A percentile compares a stretch with the other conserved stretches of the same genome.
Conservation (phyloP, 2,797 vertebrate genomes). For the Petrocephalus sullivani region DNA sequence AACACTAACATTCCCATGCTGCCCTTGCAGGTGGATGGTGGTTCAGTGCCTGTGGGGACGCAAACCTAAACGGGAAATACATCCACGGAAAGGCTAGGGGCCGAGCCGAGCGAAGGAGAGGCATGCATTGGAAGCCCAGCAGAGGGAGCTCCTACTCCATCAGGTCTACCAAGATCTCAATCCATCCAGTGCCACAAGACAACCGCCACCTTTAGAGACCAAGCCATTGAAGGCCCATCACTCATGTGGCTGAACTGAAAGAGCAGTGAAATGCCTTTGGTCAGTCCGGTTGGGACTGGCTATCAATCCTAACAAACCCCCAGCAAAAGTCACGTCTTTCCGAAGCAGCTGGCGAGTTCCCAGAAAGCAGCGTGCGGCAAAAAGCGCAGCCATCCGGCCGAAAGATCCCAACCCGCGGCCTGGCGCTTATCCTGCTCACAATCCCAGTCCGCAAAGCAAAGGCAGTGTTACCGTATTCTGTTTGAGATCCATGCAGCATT, state of each 20-base stretch:
- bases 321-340: neutral
- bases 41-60: slow-evolving; percentile 71
- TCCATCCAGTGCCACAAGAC: neutral
- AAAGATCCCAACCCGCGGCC: neutral
- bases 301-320: neutral
- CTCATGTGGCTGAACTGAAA: neutral
- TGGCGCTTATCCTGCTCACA: neutral
- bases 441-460: neutral
- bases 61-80: slow-evolving; percentile 80
- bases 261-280: neutral
- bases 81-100: slow-evolving; percentile 57
- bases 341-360: neutral
- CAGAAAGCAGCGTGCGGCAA: neutral
- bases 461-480: neutral
- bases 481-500: neutral
- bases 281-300: neutral
- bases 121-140: slow-evolving; percentile 68
- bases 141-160: slow-evolving; percentile 62
- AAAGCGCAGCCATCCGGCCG: neutral
- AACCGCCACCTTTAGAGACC: neutral
- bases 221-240: neutral
- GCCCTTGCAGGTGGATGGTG: slow-evolving; percentile 79
- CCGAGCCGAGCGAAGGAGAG: slow-evolving; percentile 62
- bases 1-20: neutral
- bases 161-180: slow-evolving; percentile 70